Evolutionary conservation across 30 jellyfish, hydroid and myxozoan species (phyloP), one percentile per base, ranked within the genome.

Genomic region (Euphysa ruthae): DNA sequence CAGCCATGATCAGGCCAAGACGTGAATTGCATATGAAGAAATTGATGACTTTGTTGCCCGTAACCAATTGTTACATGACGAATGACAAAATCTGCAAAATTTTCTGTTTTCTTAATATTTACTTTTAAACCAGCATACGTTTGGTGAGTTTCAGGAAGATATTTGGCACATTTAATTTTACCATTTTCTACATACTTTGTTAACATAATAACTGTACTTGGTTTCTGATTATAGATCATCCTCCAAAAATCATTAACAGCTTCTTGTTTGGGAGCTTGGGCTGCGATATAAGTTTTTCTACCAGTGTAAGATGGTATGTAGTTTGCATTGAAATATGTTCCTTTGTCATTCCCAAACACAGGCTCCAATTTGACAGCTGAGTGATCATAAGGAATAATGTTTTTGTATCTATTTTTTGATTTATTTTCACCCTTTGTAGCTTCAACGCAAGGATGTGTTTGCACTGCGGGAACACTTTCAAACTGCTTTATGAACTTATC

Each of bases 1-100:
- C 74, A 82, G n/a, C 96, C 96, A 49, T 86, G 94, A 57, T 86
- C 96, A 6, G 94, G 94, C 96, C 96, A 86, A 14, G 81, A 92
- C 0, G 96, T 86, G 79, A 86, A 86, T 56, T 86, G 96, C 62
- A 86, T 12, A 63, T 63, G 77, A 12, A 63, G 15, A 19, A 63
- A 20, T 21, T 63, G 77, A 34, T 63, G 68, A 12, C 19, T 19
- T n/a, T 31, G 4, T 10, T 63, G 0, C 14, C 23, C 69, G 29
- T 31, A 63, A 63, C 58, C 26, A 18, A 63, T 32, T 31, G 38
- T 66, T 42, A 91, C 74, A 49, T 91, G 58, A 55, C 77, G 74
- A 33, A 86, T 79, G 55, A 68, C 44, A 44, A 63, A 86, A 61
- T 86, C 96, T 15, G 96, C 96, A 49, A 69, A 86, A 16, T 51